Conservation (phyloP, 2,888 invertebrate genomes). For the Nephrocerus scutellatus region DNA sequence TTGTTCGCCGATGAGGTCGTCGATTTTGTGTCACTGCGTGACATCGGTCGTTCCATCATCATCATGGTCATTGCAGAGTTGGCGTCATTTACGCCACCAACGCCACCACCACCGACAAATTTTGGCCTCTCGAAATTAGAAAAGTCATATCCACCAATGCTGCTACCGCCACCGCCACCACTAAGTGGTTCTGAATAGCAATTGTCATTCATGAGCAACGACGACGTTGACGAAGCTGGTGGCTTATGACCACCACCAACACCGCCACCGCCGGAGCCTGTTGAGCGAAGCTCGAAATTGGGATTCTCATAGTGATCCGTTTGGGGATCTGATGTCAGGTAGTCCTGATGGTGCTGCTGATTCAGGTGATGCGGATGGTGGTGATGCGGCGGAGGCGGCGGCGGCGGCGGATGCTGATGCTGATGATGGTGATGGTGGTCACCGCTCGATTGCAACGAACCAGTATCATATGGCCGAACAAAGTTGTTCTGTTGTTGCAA, state of each 20-base stretch:
- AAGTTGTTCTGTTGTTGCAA: constrained; percentile 38
- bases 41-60: constrained; percentile 23
- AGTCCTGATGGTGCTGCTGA: constrained; percentile 31
- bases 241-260: constrained; percentile 28
- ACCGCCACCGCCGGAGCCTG: constrained; percentile 23
- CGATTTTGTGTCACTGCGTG: too few relatives aligned
- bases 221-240: constrained; percentile 34
- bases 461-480: constrained; percentile 44
- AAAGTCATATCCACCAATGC: constrained; percentile 48
- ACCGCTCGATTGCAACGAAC: constrained; percentile 32
- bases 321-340: constrained; percentile 36
- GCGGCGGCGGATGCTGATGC: too few relatives aligned
- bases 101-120: constrained; percentile 32
- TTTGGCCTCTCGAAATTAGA: constrained; percentile 59
- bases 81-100: constrained; percentile 12
- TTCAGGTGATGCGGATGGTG: constrained; percentile 21
- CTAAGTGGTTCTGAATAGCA: constrained; percentile 46
- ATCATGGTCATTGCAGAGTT: constrained; percentile 13
- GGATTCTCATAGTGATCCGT: constrained; percentile 49
- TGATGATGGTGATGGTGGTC: constrained; percentile 24
- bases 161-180: constrained; percentile 33
- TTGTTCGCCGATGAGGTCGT: too few relatives aligned
- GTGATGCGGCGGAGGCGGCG: constrained; percentile 24
- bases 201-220: constrained; percentile 36
- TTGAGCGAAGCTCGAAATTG: constrained; percentile 42